Evolutionary conservation across 2,797 vertebrate genomes (phyloP).

Genomic region (Eulemur mongoz): DNA sequence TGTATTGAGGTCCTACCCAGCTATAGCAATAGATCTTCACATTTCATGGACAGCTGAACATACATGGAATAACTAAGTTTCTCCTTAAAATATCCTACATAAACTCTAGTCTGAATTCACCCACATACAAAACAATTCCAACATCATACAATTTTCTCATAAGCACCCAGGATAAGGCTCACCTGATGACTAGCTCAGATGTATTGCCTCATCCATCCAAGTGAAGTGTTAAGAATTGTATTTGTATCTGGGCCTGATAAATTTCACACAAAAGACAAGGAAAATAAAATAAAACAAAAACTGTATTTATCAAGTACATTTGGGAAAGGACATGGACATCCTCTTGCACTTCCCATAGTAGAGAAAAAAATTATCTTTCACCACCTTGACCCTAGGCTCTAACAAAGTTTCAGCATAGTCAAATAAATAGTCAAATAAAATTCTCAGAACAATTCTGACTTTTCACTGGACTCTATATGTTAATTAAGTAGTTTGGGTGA

Average conservation of each 20-base stretch:
- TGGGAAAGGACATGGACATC: neutral
- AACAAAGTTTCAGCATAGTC: neutral
- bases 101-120: conserved; percentile 39
- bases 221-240: neutral
- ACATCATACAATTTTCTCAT: conserved; percentile 15
- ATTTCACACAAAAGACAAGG: too few species aligned
- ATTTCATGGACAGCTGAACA: conserved; percentile 19
- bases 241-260: neutral
- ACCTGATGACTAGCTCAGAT: conserved; percentile 49
- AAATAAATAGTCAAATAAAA: conserved; percentile 34
- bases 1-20: neutral
- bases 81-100: conserved; percentile 45
- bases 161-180: conserved; percentile 24
- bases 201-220: conserved; percentile 20
- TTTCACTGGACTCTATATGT: neutral
- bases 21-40: conserved; percentile 11
- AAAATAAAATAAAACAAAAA: neutral
- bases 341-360: conserved; percentile 14
- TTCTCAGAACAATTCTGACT: conserved; percentile 46
- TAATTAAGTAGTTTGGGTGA: neutral
- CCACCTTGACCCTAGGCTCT: neutral
- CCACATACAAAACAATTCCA: conserved; percentile 36
- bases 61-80: neutral
- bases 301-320: conserved; percentile 25
- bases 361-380: conserved; percentile 3